phyloP scores from a whole-genome alignment of 35 echinoderm and acorn worm species.

The Stichopus chloronotus region DNA sequence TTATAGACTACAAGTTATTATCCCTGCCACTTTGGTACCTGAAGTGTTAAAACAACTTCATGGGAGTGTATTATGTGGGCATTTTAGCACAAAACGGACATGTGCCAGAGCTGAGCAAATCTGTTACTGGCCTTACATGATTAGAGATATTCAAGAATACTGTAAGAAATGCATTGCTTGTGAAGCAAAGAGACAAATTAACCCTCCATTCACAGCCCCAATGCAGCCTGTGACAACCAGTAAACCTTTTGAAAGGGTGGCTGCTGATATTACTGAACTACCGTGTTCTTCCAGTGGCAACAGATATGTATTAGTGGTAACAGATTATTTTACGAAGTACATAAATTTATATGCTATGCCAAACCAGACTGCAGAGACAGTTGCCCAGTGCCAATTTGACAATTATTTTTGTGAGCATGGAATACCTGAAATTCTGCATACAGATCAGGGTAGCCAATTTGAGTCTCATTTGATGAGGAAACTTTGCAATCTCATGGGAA shows the following conservation, averaged over 20 bases:
- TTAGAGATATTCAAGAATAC: conserved; percentile 13
- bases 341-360: conserved; percentile 59
- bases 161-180: conserved; percentile 39
- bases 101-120: not conserved
- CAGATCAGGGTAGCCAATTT: no score
- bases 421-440: no score
- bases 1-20: not conserved
- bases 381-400: conserved; percentile 67
- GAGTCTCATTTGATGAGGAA: no score
- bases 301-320: no score
- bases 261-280: no score
- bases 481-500: not conserved
- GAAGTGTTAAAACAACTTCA: not conserved
- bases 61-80: no score
- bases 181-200: conserved; percentile 36
- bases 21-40: not conserved
- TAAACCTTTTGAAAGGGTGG: no score
- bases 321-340: conserved; percentile 80
- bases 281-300: no score
- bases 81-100: no score
- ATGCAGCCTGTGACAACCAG: conserved; percentile 1
- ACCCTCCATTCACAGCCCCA: conserved; percentile 23
- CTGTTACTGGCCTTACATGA: conserved; percentile 41
- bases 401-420: no score
- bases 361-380: conserved; percentile 58